Percentiles rank a stretch among this genome's conserved stretches.
Conservation (phyloP, 2,888 invertebrate genomes). For the Octodonta nipae region DNA sequence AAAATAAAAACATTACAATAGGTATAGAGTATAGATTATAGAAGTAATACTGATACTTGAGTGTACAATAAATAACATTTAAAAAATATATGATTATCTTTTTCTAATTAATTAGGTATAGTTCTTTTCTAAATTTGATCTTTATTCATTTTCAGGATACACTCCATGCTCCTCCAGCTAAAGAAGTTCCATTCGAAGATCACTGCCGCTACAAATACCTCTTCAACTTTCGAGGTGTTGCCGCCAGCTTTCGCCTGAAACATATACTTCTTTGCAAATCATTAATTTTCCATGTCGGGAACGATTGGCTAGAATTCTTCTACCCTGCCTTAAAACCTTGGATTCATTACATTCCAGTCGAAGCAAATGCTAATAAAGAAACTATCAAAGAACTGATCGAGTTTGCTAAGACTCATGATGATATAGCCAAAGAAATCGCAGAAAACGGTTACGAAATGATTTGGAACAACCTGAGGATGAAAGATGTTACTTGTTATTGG, state of each 20-base stretch:
- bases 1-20: too few species aligned
- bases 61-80: too few species aligned
- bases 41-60: too few species aligned
- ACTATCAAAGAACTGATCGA: slow-evolving; percentile 59
- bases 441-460: slow-evolving; percentile 70
- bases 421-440: slow-evolving; percentile 63
- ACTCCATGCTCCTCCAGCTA: slow-evolving; percentile 65
- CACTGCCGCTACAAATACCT: slow-evolving; percentile 89
- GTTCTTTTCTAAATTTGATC: not conserved
- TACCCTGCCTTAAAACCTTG: slow-evolving; percentile 82
- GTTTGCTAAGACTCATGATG: slow-evolving; percentile 66
- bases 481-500: slow-evolving; percentile 83
- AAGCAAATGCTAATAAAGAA: slow-evolving; percentile 45
- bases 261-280: slow-evolving; percentile 88
- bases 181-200: slow-evolving; percentile 76
- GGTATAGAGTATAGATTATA: too few species aligned
- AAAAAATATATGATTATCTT: too few species aligned
- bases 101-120: too few species aligned
- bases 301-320: slow-evolving; percentile 91
- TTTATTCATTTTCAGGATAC: slow-evolving; percentile 55
- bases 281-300: slow-evolving; percentile 84
- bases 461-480: slow-evolving; percentile 67
- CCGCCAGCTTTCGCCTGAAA: slow-evolving; percentile 92
- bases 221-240: slow-evolving; percentile 93
- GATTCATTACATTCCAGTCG: slow-evolving; percentile 88